Conservation (phyloP, 2,888 invertebrate species). For the Altica lythri region DNA sequence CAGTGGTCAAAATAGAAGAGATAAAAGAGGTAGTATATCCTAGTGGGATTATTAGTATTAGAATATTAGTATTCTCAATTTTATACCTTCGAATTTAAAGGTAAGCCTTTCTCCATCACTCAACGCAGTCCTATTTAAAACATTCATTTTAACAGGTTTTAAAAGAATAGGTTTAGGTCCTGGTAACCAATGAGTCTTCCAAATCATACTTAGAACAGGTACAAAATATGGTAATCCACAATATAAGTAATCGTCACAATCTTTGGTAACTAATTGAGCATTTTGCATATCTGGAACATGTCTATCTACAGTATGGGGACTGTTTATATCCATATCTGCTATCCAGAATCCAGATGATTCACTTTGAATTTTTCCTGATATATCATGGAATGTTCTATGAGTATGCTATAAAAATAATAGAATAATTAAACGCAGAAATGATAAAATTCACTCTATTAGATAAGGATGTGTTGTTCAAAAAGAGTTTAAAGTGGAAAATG, state of each 20-base stretch:
- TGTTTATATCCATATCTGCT: conserved; percentile 76
- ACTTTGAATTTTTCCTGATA: conserved; percentile 57
- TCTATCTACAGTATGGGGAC: conserved; percentile 64
- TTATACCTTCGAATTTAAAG: conserved; percentile 60
- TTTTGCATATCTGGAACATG: conserved; percentile 62
- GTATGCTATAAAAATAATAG: conserved; percentile 65
- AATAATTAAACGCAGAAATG: too few relatives aligned
- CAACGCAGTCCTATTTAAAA: conserved; percentile 55
- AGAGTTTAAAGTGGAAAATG: too few relatives aligned
- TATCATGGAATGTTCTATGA: conserved; percentile 65
- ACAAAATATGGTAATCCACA: conserved; percentile 82
- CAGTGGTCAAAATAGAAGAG: too few relatives aligned
- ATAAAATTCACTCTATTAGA: too few relatives aligned
- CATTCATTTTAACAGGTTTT: conserved; percentile 59
- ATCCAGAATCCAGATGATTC: conserved; percentile 70
- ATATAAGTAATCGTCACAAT: conserved; percentile 69
- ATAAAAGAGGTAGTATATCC: too few relatives aligned
- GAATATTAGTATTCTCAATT: neutral
- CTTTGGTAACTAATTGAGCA: conserved; percentile 57
- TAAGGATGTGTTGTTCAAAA: too few relatives aligned
- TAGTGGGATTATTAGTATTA: neutral
- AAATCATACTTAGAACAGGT: conserved; percentile 71
- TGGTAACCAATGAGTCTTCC: conserved; percentile 67
- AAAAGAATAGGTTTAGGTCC: conserved; percentile 61
- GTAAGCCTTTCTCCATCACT: conserved; percentile 56